These are phyloP conservation scores for Eristalis arbustorum DNA, from an alignment of 2,888 invertebrate genomes.

Conservation along the genomic window DNA sequence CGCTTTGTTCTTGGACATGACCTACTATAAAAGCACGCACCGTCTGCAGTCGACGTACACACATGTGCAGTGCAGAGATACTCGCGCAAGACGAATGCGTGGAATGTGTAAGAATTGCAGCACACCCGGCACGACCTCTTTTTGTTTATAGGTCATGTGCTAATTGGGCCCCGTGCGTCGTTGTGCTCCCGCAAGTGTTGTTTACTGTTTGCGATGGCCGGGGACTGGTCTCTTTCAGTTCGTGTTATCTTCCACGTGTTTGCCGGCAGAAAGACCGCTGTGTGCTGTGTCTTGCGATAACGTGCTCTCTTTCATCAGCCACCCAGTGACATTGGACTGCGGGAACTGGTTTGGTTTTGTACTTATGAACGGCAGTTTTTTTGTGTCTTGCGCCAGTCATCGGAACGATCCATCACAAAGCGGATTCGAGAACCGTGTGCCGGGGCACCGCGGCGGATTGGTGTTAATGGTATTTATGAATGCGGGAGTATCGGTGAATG, in stretches of 20 bases:
- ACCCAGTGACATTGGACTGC: neutral
- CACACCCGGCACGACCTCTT: neutral
- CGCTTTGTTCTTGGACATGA: neutral
- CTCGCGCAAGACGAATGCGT: neutral
- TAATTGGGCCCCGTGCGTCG: constrained; percentile 6
- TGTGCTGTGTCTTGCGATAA: neutral
- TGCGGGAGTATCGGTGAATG: neutral
- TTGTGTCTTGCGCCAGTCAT: neutral
- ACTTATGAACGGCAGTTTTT: no score
- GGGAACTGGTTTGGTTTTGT: neutral
- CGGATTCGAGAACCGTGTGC: neutral
- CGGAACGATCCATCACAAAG: neutral
- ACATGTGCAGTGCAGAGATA: neutral
- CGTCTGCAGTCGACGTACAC: neutral
- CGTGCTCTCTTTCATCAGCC: neutral
- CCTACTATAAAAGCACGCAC: neutral
- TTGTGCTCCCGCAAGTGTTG: neutral
- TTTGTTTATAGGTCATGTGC: constrained; percentile 12
- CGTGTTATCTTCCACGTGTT: neutral
- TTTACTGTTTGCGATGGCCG: neutral
- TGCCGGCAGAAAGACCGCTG: neutral
- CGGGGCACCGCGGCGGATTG: neutral
- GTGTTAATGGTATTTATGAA: neutral
- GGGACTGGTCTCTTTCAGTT: neutral
- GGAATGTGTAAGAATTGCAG: neutral